Percentiles rank a stretch among this genome's conserved stretches.
phyloP scores from a whole-genome alignment of 2,113 vertebrate genomes.

The Stegostoma tigrinum region DNA sequence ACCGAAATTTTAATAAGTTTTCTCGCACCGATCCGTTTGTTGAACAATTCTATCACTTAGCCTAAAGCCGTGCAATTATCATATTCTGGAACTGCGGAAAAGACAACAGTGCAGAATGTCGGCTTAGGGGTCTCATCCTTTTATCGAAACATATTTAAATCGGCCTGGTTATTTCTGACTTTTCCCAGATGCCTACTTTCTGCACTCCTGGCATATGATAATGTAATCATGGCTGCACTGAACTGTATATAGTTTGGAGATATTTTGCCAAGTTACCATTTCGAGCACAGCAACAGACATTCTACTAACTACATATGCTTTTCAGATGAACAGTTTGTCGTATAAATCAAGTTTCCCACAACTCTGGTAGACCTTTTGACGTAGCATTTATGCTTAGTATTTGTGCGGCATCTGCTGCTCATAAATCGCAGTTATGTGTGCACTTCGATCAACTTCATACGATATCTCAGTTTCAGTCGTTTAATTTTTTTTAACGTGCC shows the following conservation, averaged over 20 bases:
- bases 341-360: not conserved
- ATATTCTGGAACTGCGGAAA: not conserved
- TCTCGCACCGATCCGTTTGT: not conserved
- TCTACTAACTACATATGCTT: not conserved
- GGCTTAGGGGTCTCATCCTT: not conserved
- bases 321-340: not conserved
- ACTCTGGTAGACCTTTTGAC: no score
- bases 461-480: not conserved
- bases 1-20: not conserved
- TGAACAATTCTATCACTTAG: not conserved
- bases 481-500: not conserved
- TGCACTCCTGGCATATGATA: not conserved
- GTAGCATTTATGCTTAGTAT: not conserved
- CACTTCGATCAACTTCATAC: not conserved
- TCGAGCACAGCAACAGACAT: not conserved
- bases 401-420: not conserved
- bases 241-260: not conserved
- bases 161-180: not conserved
- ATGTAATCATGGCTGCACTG: not conserved
- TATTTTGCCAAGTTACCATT: not conserved
- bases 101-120: not conserved
- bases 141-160: not conserved
- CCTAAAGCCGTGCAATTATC: not conserved
- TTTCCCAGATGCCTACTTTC: not conserved
- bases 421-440: no score